These are phyloP conservation scores for Candoia aspera DNA, from an alignment of 2,113 vertebrate species.

Conservation along the genomic window DNA sequence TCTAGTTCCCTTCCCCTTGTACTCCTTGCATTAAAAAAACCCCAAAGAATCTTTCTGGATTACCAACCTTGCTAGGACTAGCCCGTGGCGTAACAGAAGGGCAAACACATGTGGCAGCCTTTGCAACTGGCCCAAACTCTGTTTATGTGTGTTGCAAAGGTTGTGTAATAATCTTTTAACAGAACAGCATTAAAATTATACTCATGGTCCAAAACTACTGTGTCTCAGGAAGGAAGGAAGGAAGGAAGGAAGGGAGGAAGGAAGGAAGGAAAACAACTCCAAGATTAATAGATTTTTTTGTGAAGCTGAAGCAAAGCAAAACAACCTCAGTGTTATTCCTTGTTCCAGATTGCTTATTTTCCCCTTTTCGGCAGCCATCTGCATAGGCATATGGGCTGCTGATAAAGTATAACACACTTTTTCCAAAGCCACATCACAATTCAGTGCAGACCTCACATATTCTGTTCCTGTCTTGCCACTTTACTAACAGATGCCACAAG, in stretches of 20 bases:
- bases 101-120: no score
- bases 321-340: not conserved
- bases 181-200: not conserved
- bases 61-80: not conserved
- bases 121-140: not conserved
- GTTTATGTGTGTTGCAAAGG: not conserved
- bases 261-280: not conserved
- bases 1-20: not conserved
- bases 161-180: not conserved
- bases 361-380: slow-evolving; percentile 5
- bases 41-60: not conserved
- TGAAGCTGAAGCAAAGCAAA: not conserved
- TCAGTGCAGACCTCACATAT: not conserved
- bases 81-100: not conserved
- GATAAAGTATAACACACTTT: not conserved
- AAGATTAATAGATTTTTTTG: not conserved
- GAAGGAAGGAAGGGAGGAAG: no score
- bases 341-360: not conserved
- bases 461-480: not conserved
- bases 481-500: not conserved
- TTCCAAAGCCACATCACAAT: not conserved
- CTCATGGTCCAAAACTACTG: not conserved
- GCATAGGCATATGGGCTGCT: not conserved
- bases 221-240: not conserved
- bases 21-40: not conserved